Conservation (phyloP, 2,888 invertebrate genomes). For the Tubulanus polymorphus region DNA sequence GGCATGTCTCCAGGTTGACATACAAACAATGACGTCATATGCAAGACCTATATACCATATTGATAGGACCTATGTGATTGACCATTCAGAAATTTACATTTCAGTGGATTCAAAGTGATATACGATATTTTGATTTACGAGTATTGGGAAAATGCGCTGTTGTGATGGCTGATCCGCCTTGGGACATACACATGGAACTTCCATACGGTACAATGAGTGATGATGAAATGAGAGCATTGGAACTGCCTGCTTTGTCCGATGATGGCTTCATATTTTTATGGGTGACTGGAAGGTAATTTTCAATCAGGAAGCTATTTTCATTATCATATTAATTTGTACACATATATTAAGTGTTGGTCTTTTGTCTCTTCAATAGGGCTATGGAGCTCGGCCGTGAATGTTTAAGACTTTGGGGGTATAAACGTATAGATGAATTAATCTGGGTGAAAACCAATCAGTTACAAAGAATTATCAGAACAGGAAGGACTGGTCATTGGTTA, state of each 20-base stretch:
- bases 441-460: conserved; percentile 99
- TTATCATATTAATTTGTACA: too few species aligned
- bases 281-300: conserved; percentile 86
- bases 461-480: conserved; percentile 93
- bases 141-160: conserved; percentile 94
- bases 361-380: conserved; percentile 61
- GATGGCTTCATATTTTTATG: conserved; percentile 94
- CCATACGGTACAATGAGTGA: conserved; percentile 99
- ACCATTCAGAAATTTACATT: too few species aligned
- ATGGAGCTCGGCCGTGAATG: conserved; percentile 97
- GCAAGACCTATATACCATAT: too few species aligned
- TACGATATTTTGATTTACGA: conserved; percentile 85
- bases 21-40: too few species aligned
- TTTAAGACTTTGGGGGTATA: conserved; percentile 90
- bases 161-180: conserved; percentile 87
- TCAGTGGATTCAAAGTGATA: conserved; percentile 96
- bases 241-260: conserved; percentile 90
- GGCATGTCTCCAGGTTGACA: too few species aligned
- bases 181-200: conserved; percentile 99
- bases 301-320: background rate
- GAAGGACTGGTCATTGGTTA: conserved; percentile 95
- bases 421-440: conserved; percentile 92
- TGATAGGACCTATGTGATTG: too few species aligned
- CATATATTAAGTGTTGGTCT: background rate
- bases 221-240: conserved; percentile 94